Base-by-base conservation (phyloP, 2,888 invertebrate genomes). In the Tachina fera region DNA sequence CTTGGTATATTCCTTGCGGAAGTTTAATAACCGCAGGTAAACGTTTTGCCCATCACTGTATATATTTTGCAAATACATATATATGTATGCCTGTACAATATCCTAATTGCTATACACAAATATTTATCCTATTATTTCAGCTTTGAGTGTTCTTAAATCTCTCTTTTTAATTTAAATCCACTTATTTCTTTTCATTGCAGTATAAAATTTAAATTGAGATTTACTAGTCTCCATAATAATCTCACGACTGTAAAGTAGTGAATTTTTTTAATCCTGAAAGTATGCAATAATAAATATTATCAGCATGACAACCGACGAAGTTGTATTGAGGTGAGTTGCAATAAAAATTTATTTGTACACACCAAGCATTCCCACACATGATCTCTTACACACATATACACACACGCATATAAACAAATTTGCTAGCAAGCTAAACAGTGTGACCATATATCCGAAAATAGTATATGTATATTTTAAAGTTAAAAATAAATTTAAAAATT, bases 221-320 rank as follows among this genome's bases (percentile, higher is more conserved):
- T 6, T 22, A 61, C 61, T 43, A 45, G 51, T 85, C 82, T 47
- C 53, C 16, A 86, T 71, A 67, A 53, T 11, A 60, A 22, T 56
- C 43, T 8, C 45, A 39, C 51, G 61, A 72, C 79, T 80, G 83
- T 83, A n/a, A 47, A 49, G 67, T 45, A 61, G 41, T 51, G 45
- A 61, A 79, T 86, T 74, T 72, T 22, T 43, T 58, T 74, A 65
- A 87, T 81, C 87, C 88, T 78, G 79, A 84, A 88, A 87, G 88
- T 80, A 87, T 84, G 87, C 88, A 83, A 83, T 81, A 82, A 16
- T 84, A 83, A 86, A 75, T 84, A 72, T 63, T 49, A 63, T 72
- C 61, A 84, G 74, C 87, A 88, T 88, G 88, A 88, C 88, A 86
- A 87, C 88, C 78, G 88, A 88, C 84, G 88, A 88, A 87, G 88